Evolutionary conservation across 2,888 invertebrate species (phyloP).

Genomic region (Clitarchus hookeri): DNA sequence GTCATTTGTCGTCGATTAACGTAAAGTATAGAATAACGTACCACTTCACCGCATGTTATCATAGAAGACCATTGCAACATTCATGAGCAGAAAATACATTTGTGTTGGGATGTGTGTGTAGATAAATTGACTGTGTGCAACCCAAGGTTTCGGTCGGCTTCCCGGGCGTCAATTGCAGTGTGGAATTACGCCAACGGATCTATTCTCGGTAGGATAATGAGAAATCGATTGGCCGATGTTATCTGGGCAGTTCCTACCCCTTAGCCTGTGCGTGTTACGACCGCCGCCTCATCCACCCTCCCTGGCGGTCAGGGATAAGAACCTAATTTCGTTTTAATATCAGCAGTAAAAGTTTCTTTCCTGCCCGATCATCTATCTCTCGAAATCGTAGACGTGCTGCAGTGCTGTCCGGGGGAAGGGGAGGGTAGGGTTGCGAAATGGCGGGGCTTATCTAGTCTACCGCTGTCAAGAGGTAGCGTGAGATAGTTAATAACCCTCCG

Average conservation of each 20-base stretch:
- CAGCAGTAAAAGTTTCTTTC: conserved; percentile 14
- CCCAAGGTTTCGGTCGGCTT: not conserved
- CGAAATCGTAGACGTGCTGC: not conserved
- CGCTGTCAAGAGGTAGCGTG: conserved; percentile 1
- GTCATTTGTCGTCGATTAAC: too few relatives aligned
- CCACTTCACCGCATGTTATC: too few relatives aligned
- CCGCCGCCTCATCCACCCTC: not conserved
- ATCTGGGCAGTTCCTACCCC: not conserved
- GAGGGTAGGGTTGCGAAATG: too few relatives aligned
- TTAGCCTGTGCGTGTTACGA: not conserved
- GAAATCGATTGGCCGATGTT: conserved; percentile 8
- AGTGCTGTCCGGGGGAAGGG: not conserved
- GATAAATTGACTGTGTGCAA: not conserved
- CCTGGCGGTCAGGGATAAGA: not conserved
- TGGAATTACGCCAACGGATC: conserved; percentile 6
- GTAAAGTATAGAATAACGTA: too few relatives aligned
- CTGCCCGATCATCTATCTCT: not conserved
- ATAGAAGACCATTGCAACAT: too few relatives aligned
- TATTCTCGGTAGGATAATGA: conserved; percentile 14
- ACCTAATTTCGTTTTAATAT: conserved; percentile 3
- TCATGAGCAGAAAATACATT: too few relatives aligned
- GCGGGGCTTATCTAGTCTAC: not conserved
- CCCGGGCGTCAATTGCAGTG: not conserved
- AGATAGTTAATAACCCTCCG: conserved; percentile 14
- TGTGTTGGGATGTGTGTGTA: too few relatives aligned